Base-by-base conservation (phyloP, 2,113 vertebrate species). In the Tautogolabrus adspersus region DNA sequence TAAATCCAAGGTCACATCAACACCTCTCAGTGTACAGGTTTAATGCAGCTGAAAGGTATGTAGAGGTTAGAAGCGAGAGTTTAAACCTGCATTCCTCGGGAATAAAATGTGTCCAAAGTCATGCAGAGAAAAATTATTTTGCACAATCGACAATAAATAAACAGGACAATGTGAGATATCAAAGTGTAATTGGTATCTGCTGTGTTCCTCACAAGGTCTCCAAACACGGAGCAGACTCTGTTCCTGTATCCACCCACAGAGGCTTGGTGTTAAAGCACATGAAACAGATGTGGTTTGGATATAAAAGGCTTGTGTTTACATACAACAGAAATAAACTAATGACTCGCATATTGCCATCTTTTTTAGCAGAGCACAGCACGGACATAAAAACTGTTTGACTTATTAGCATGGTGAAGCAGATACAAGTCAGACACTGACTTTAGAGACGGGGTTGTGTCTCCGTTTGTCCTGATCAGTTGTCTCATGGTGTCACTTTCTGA, bases 301-400 rank as follows among this genome's bases (percentile, higher is more conserved):
- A 49, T 49, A 49, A 49, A 49, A 49, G 18, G 47, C 15, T 49
- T 6, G 47, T 49, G 47, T 49, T 49, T 49, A 49, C 16, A 49
- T 49, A 1, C 16, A 16, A 49, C 18, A 42, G 52, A 49, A 42
- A 49, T 19, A 49, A 51, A 22, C 78, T 38, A 55, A 65, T 72
- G 63, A 54, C 72, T 34, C 68, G 68, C 77, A 77, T 40, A 61
- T 34, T 78, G 84, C 37, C 61, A 30, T 44, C 22, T 60, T 61
- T 78, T 55, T 63, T 34, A 34, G 46, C 37, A 23, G 19, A 40
- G 71, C 67, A 63, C 42, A 69, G 83, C 46, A 47, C 54, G 49
- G 80, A 5, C 38, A 38, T 12, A 38, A 46, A 60, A 71, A 49
- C 11, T 38, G 8, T 13, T 22, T n/a, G 34, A 49, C 49, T 42